Evolutionary conservation across 2,797 vertebrate species (phyloP), one percentile per base, ranked within the genome.

Genomic region (Fratercula arctica): DNA sequence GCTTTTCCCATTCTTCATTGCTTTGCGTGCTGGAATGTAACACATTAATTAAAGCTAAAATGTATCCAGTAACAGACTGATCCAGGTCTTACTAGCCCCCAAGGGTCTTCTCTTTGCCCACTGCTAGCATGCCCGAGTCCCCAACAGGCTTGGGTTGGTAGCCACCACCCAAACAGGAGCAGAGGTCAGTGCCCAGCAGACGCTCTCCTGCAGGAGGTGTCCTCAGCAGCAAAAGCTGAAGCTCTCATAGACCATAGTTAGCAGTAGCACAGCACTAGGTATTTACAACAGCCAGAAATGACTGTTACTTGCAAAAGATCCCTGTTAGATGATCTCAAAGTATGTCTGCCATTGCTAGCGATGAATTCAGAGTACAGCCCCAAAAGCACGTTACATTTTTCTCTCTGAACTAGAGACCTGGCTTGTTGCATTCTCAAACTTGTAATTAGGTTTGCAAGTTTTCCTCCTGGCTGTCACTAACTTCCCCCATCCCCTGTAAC

Each of bases 1-100:
- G 93, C 98, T 98, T 94, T 96, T 98, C 95, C 98, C 98, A 59
- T 96, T 98, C 97, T 97, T 98, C 98, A 98, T 98, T 83, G 98
- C 98, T 95, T 97, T 98, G 85, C 73, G 97, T 68, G 98, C 98
- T 98, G 98, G 60, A 98, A 98, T 24, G 95, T 85, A 98, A 98
- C 87, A 96, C 54, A 96, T 92, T 72, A 94, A 48, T 72, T 61
- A 95, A 97, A 90, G 93, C 86, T 94, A 87, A 97, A 76, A 88
- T 39, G 53, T 19, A 92, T 31, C 28, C 19, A 66, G 25, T 37
- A 70, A 54, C 85, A 72, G 66, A 39, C 25, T 6, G 12, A 88
- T 59, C 19, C 37, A 76, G 23, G 37, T 66, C 60, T 45, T 28
- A 7, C n/a, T 18, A 61, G 41, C 43, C 64, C 41, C 25, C 3